phyloP scores from a whole-genome alignment of 2,797 vertebrate species.

The Falco cherrug region DNA sequence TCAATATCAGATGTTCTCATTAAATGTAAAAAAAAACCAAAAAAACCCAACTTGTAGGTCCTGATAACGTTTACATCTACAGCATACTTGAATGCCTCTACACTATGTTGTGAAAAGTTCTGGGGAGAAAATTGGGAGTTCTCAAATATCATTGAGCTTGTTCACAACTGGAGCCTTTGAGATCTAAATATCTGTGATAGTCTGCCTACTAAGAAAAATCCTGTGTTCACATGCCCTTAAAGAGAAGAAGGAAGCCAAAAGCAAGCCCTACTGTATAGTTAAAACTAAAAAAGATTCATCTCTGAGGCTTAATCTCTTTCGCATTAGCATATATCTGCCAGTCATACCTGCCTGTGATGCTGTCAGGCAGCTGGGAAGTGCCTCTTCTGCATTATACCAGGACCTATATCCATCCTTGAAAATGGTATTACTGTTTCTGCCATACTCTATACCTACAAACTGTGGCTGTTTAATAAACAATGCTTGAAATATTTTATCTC shows the following conservation, averaged over 20 bases:
- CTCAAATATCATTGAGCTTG: neutral
- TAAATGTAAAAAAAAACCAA: neutral
- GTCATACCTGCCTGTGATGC: neutral
- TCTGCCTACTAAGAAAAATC: neutral
- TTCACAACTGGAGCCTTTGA: neutral
- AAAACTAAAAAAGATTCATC: neutral
- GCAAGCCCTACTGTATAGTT: neutral
- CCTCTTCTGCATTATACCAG: neutral
- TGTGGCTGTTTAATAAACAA: neutral
- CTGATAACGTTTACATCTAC: neutral
- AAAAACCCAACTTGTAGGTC: neutral
- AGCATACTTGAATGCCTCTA: neutral
- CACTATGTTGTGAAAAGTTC: neutral
- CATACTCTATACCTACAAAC: neutral
- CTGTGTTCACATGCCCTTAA: neutral
- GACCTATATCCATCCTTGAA: neutral
- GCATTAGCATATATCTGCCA: neutral
- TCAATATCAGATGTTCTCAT: neutral
- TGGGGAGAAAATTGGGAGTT: neutral
- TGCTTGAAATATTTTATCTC: neutral
- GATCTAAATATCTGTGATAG: neutral
- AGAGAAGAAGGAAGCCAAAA: neutral
- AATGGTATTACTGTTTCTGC: neutral
- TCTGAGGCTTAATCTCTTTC: neutral
- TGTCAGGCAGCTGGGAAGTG: neutral